Evolutionary conservation across 2,888 invertebrate genomes (phyloP).

Genomic region (Antitype chi): DNA sequence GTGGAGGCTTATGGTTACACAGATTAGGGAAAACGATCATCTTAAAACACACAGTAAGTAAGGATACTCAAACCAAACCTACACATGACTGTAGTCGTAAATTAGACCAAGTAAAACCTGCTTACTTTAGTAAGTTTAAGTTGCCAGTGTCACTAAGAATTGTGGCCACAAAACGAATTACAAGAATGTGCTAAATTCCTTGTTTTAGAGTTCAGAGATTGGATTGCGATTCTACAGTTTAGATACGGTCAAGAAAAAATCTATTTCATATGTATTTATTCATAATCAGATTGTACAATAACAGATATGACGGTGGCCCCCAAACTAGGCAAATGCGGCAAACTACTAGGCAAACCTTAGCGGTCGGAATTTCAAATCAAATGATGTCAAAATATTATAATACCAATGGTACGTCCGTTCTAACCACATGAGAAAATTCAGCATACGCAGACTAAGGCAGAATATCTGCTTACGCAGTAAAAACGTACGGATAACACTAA

Average conservation of each 20-base stretch:
- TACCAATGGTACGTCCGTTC: neutral
- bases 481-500: slow-evolving; percentile 10
- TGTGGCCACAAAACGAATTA: neutral
- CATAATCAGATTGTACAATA: too few relatives aligned
- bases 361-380: too few relatives aligned
- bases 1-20: neutral
- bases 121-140: neutral
- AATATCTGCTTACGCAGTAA: slow-evolving; percentile 25
- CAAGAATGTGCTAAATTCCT: neutral
- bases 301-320: too few relatives aligned
- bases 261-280: too few relatives aligned
- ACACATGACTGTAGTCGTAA: neutral
- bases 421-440: slow-evolving; percentile 8
- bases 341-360: too few relatives aligned
- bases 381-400: neutral
- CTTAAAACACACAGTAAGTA: too few relatives aligned
- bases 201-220: neutral
- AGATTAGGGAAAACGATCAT: too few relatives aligned
- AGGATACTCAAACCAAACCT: neutral
- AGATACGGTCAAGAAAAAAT: neutral
- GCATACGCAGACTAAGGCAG: neutral
- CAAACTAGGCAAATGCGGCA: too few relatives aligned
- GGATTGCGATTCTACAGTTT: neutral
- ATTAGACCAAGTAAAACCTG: neutral
- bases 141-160: neutral